These are phyloP conservation scores for Sebastes melanostomus DNA, from an alignment of 2,797 vertebrate genomes.

Conservation along the genomic window DNA sequence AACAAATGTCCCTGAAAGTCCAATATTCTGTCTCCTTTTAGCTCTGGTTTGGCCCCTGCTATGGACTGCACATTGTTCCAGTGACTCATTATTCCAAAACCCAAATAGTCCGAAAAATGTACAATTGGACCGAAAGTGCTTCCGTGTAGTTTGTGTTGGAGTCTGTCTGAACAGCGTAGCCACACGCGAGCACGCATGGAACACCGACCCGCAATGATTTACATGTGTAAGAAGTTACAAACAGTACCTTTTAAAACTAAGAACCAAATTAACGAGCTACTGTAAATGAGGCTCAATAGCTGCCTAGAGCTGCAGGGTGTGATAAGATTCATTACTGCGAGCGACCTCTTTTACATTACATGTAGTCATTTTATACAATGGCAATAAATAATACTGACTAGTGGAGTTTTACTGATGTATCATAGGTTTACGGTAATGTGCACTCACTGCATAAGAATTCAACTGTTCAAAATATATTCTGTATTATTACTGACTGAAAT, in stretches of 20 bases:
- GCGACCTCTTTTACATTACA: not conserved
- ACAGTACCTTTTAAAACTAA: not conserved
- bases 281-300: not conserved
- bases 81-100: not conserved
- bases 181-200: too few relatives aligned
- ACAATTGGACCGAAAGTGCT: not conserved
- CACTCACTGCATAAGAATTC: not conserved
- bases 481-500: slow-evolving; percentile 7
- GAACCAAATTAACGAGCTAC: not conserved
- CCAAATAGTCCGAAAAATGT: not conserved
- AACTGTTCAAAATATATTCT: not conserved
- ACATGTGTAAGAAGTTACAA: too few relatives aligned
- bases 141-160: too few relatives aligned
- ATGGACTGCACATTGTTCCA: not conserved
- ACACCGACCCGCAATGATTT: too few relatives aligned
- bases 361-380: slow-evolving; percentile 1
- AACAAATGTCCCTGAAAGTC: not conserved
- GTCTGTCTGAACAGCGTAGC: too few relatives aligned
- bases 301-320: not conserved
- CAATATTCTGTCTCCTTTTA: not conserved
- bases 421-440: not conserved
- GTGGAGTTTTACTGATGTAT: slow-evolving; percentile 3
- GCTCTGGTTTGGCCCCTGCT: not conserved
- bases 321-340: not conserved
- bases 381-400: not conserved